Evolutionary conservation across 2,113 vertebrate species (phyloP), one percentile per base, ranked within the genome.

Genomic region (Pao palembangensis): DNA sequence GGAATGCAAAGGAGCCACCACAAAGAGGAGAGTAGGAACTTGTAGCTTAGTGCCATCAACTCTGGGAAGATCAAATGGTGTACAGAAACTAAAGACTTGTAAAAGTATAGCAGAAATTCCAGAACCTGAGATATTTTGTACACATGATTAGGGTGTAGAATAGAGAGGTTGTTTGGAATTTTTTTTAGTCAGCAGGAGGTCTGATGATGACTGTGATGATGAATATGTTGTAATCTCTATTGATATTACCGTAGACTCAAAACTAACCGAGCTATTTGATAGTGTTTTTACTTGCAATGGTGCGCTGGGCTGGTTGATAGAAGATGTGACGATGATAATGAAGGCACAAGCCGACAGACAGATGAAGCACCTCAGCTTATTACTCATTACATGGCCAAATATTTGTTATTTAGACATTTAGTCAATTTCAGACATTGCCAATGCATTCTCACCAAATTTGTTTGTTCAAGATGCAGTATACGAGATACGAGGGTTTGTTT

Each of bases 1-100:
- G 91, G 79, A 94, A 90, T 90, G 89, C 87, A 91, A 88, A 51
- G 88, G 90, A 86, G 76, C 66, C 69, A 73, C 84, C 73, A 89
- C 82, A 89, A 82, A 84, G 90, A 85, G 59, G 70, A 86, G 60
- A 56, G 42, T 16, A 47, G 75, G 72, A 73, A n/a, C n/a, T n/a
- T n/a, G n/a, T n/a, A n/a, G n/a, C n/a, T n/a, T n/a, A n/a, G n/a
- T n/a, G n/a, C n/a, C n/a, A n/a, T n/a, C n/a, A n/a, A 19, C 51
- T 25, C 61, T 21, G 23, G 34, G 41, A 55, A 61, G 34, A 65
- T 55, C n/a, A 51, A 64, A 2, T 51, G 20, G 51, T 48, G 41
- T 11, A 61, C 58, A 67, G 31, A 73, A 51, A 70, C 8, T 54
- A 28, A 69, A 34, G 51, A 58, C 16, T 44, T 6, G 34, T 43